These are phyloP conservation scores for Anoplius nigerrimus DNA, from an alignment of 2,888 invertebrate species.

Conservation along the genomic window DNA sequence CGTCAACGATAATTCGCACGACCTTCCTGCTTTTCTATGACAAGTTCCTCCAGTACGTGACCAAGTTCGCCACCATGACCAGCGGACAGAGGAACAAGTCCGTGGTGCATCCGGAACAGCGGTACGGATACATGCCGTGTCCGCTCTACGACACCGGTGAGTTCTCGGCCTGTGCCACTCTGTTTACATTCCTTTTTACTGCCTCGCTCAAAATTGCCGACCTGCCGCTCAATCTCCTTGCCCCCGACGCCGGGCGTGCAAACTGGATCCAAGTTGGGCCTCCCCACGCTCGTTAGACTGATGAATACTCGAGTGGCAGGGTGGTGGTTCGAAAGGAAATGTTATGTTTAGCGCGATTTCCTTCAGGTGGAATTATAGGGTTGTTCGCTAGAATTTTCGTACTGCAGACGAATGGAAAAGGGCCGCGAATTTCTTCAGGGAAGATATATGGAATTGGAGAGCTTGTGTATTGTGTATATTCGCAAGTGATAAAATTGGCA, in stretches of 20 bases:
- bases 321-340: too few species aligned
- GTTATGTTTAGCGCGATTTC: too few species aligned
- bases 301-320: too few species aligned
- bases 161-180: constrained; percentile 30
- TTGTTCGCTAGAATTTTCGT: too few species aligned
- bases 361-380: too few species aligned
- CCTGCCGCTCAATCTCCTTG: not conserved
- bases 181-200: not conserved
- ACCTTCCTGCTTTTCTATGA: constrained; percentile 67
- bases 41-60: constrained; percentile 68
- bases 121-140: constrained; percentile 70
- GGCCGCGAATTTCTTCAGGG: too few species aligned
- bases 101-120: constrained; percentile 61
- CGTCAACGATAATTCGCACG: constrained; percentile 62
- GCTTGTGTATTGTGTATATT: too few species aligned
- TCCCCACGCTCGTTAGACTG: too few species aligned
- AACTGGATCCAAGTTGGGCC: too few species aligned
- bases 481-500: too few species aligned
- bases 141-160: constrained; percentile 68
- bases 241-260: not conserved
- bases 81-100: constrained; percentile 65
- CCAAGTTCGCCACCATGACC: constrained; percentile 66
- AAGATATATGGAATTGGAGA: too few species aligned
- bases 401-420: too few species aligned
- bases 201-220: not conserved